Percentiles rank a stretch among this genome's conserved stretches.
phyloP scores from a whole-genome alignment of 2,888 invertebrate species.

The Drosophila kanekoi region DNA sequence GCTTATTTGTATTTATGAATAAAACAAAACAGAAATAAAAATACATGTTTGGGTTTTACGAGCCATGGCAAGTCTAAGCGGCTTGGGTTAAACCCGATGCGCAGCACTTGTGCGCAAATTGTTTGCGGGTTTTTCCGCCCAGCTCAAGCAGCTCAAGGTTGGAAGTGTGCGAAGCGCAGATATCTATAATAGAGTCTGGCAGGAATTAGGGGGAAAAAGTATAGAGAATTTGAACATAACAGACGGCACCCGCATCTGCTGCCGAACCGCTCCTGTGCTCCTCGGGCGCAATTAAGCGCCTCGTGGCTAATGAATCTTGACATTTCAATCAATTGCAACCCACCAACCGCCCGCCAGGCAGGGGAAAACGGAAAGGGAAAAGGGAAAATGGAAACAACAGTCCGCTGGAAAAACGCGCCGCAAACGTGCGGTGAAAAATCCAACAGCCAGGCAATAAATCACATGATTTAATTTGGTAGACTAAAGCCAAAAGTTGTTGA shows the following conservation, averaged over 20 bases:
- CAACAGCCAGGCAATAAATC: slow-evolving; percentile 72
- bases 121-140: slow-evolving; percentile 49
- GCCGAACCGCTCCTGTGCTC: slow-evolving; percentile 51
- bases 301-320: slow-evolving; percentile 77
- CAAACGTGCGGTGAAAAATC: slow-evolving; percentile 24
- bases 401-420: slow-evolving; percentile 28
- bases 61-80: slow-evolving; percentile 20
- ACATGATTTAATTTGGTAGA: slow-evolving; percentile 75
- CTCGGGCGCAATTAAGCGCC: slow-evolving; percentile 26
- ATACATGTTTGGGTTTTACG: slow-evolving; percentile 9
- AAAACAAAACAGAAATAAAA: background rate
- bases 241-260: slow-evolving; percentile 26
- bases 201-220: slow-evolving; percentile 12
- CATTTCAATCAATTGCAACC: slow-evolving; percentile 75
- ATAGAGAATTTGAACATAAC: background rate
- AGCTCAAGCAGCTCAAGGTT: slow-evolving; percentile 5
- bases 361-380: background rate
- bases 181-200: background rate
- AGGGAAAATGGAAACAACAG: slow-evolving; percentile 8
- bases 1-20: slow-evolving; percentile 2
- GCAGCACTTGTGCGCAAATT: slow-evolving; percentile 68
- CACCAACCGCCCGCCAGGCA: slow-evolving; percentile 25
- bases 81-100: slow-evolving; percentile 43
- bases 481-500: slow-evolving; percentile 72
- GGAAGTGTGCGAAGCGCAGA: no score